These are phyloP conservation scores for Drosophila ustulata DNA, from an alignment of 2,888 invertebrate species.

Conservation along the genomic window DNA sequence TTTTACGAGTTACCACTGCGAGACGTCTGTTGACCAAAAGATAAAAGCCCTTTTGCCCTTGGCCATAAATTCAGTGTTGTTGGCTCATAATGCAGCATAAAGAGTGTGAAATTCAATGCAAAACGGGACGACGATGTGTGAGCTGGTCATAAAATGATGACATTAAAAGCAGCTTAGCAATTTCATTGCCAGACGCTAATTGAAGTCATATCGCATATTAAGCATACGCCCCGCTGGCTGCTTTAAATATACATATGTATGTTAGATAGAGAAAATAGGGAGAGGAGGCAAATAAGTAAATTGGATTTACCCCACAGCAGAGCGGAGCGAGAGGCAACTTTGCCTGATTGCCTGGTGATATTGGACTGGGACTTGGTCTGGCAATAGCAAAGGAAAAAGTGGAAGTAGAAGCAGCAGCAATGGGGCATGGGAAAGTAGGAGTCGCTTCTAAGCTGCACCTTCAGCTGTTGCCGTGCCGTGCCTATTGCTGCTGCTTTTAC, in stretches of 20 bases:
- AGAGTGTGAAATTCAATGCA: slow-evolving; percentile 57
- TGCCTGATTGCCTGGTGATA: slow-evolving; percentile 73
- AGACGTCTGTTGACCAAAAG: slow-evolving; percentile 54
- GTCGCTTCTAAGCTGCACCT: slow-evolving; percentile 46
- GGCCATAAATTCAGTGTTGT: slow-evolving; percentile 51
- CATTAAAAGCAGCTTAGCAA: slow-evolving; percentile 55
- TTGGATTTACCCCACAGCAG: slow-evolving; percentile 64
- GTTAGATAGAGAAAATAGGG: not conserved
- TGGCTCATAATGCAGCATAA: slow-evolving; percentile 44
- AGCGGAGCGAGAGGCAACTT: slow-evolving; percentile 50
- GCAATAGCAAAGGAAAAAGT: slow-evolving; percentile 10
- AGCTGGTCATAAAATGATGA: slow-evolving; percentile 59
- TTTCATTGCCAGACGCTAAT: slow-evolving; percentile 56
- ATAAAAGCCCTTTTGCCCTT: slow-evolving; percentile 56
- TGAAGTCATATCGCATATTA: slow-evolving; percentile 59
- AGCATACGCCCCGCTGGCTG: slow-evolving; percentile 46
- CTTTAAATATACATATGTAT: slow-evolving; percentile 36
- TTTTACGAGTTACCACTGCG: slow-evolving; percentile 54
- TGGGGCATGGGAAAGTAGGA: slow-evolving; percentile 23
- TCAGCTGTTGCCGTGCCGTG: slow-evolving; percentile 43
- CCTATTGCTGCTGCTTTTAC: slow-evolving; percentile 72
- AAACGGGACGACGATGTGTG: slow-evolving; percentile 56
- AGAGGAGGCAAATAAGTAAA: slow-evolving; percentile 65
- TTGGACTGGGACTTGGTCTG: slow-evolving; percentile 57
- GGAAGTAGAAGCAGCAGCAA: not conserved